phyloP scores from a whole-genome alignment of 2,888 invertebrate species.

The Drosophila flavopinicola region DNA sequence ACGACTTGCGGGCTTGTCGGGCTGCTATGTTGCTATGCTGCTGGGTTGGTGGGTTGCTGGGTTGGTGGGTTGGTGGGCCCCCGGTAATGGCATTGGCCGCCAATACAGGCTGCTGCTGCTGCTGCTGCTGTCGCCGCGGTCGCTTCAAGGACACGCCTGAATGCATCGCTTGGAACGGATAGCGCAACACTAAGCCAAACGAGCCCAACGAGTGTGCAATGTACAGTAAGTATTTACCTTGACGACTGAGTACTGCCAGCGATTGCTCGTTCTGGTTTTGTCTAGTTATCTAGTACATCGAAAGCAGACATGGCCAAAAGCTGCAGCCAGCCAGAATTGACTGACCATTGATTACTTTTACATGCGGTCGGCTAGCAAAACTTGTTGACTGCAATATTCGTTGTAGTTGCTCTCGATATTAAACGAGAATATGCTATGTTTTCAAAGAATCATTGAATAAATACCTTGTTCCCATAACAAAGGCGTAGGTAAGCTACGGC shows the following conservation, averaged over 20 bases:
- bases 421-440: too few species aligned
- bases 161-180: slow-evolving; percentile 11
- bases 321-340: slow-evolving; percentile 17
- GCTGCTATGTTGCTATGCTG: too few species aligned
- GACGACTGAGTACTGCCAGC: slow-evolving; percentile 6
- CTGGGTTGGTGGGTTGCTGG: too few species aligned
- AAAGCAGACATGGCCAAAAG: slow-evolving; percentile 5
- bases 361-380: slow-evolving; percentile 3
- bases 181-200: slow-evolving; percentile 8
- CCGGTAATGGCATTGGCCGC: slow-evolving; percentile 21
- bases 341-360: slow-evolving; percentile 36
- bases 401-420: too few species aligned
- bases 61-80: too few species aligned
- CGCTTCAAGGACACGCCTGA: slow-evolving; percentile 51
- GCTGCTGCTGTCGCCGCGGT: too few species aligned
- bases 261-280: slow-evolving; percentile 1
- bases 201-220: neutral
- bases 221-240: slow-evolving; percentile 1
- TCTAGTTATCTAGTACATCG: slow-evolving; percentile 2
- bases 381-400: slow-evolving; percentile 1
- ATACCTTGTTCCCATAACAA: too few species aligned
- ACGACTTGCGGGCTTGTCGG: neutral
- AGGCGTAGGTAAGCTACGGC: too few species aligned
- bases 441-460: too few species aligned
- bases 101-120: slow-evolving; percentile 20